Evolutionary conservation across 2,113 vertebrate genomes (phyloP).

Genomic region (Tympanuchus pallidicinctus): DNA sequence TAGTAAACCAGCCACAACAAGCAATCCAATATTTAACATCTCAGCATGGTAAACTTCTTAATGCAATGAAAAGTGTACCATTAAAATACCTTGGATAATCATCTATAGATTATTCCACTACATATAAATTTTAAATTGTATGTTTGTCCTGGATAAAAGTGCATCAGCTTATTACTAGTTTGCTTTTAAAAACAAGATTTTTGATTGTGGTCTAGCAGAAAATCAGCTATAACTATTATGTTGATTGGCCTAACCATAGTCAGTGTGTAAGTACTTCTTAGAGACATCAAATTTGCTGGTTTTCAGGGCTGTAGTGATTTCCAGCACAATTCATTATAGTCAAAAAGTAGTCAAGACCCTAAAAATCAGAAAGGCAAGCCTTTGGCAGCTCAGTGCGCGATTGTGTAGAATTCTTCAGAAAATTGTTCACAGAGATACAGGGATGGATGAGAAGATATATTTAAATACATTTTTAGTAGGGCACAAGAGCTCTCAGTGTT

Average conservation of each 20-base stretch:
- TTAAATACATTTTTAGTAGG: not conserved
- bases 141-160: not conserved
- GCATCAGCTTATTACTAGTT: not conserved
- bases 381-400: not conserved
- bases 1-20: not conserved
- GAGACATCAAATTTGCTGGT: not conserved
- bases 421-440: too few species aligned
- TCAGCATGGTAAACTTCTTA: not conserved
- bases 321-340: too few species aligned
- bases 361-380: not conserved
- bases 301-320: not conserved
- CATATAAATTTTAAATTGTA: conserved; percentile 30
- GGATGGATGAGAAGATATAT: not conserved
- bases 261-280: not conserved
- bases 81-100: not conserved
- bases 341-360: too few species aligned
- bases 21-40: not conserved
- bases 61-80: conserved; percentile 4
- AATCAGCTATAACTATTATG: too few species aligned
- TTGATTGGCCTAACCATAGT: not conserved
- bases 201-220: conserved; percentile 18
- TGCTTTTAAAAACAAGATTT: not conserved
- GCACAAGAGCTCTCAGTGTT: not conserved
- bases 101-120: not conserved
- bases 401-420: too few species aligned